These are phyloP conservation scores for Drosophila sproati DNA, from an alignment of 1,140 invertebrate species.

Conservation along the genomic window DNA sequence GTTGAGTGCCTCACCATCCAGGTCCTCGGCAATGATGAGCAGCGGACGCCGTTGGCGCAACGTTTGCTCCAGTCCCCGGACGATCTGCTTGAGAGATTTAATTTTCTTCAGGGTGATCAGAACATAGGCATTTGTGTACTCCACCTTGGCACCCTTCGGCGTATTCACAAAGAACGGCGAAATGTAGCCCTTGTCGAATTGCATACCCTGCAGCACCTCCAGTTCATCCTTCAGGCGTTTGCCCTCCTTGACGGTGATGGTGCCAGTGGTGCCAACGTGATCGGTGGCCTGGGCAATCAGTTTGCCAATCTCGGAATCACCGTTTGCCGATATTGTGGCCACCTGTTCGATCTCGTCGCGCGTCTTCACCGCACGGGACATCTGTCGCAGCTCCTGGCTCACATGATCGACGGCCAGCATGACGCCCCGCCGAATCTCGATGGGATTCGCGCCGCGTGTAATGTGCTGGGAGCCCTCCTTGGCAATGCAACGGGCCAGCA, in stretches of 20 bases:
- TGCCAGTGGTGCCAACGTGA: conserved; percentile 96
- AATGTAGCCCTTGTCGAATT: conserved; percentile 99
- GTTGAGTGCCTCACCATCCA: conserved; percentile 98
- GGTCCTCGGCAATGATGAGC: conserved; percentile 98
- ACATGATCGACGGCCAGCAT: conserved; percentile 98
- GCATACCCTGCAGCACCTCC: conserved; percentile 99
- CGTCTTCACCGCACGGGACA: conserved; percentile 97
- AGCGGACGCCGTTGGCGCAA: conserved; percentile 96
- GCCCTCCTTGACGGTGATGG: conserved; percentile 99
- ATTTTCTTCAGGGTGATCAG: conserved; percentile 99
- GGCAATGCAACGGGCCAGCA: conserved; percentile 97
- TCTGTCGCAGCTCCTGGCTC: conserved; percentile 93
- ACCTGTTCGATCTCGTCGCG: conserved; percentile 99
- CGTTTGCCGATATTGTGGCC: conserved; percentile 99
- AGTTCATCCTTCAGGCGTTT: conserved; percentile 98
- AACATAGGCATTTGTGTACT: conserved; percentile 97
- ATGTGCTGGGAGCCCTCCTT: conserved; percentile 99
- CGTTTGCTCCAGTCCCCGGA: conserved; percentile 97
- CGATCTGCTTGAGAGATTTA: conserved; percentile 96
- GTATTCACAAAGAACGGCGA: conserved; percentile 99
- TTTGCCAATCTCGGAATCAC: conserved; percentile 95
- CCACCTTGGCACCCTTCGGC: conserved; percentile 97
- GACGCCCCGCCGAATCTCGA: conserved; percentile 97
- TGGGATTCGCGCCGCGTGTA: conserved; percentile 98
- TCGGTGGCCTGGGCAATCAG: conserved; percentile 99